Base-by-base conservation (phyloP, 2,113 vertebrate species). In the Vidua macroura region DNA sequence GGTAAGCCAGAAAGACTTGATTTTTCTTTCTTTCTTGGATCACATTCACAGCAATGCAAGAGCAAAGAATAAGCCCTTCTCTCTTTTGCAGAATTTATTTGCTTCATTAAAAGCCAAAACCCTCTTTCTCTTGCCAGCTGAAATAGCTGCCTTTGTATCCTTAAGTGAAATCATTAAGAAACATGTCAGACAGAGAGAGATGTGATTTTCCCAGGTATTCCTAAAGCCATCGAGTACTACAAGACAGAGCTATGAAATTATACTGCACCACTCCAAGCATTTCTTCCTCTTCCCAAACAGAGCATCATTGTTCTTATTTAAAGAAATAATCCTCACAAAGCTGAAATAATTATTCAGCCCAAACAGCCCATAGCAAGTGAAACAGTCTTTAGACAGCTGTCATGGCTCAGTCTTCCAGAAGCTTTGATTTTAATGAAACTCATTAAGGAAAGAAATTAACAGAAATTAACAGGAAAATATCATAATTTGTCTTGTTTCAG, bases 381-480 rank as follows among this genome's bases (percentile, higher is more conserved):
- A 97, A 98, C 95, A 97, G 96, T 92, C 95, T 96, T 98, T 96
- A 97, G 97, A 97, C 98, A 98, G 97, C 97, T 98, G 97, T 98
- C 97, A 97, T 94, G 96, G 94, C 94, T 97, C 97, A 97, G 95
- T 96, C 96, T 98, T 97, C 97, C 85, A 67, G 96, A 98, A 98
- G 97, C 97, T 97, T 98, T 98, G 96, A 91, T 97, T 97, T 97
- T 97, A 98, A 98, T 97, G 96, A 98, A 98, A 98, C 96, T 97
- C 97, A 97, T 98, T 98, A 98, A 93, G 95, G 92, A 96, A 97
- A 97, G 97, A 97, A 98, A 98, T 98, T 98, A 98, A 98, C 97
- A 98, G 97, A 98, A 96, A 95, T 96, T 97, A 96, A 95, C 91
- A 89, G 94, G 97, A 98, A 97, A 97, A 98, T 97, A 98, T 98